Conservation (phyloP, 2,797 vertebrate species). For the Etheostoma perlongum region DNA sequence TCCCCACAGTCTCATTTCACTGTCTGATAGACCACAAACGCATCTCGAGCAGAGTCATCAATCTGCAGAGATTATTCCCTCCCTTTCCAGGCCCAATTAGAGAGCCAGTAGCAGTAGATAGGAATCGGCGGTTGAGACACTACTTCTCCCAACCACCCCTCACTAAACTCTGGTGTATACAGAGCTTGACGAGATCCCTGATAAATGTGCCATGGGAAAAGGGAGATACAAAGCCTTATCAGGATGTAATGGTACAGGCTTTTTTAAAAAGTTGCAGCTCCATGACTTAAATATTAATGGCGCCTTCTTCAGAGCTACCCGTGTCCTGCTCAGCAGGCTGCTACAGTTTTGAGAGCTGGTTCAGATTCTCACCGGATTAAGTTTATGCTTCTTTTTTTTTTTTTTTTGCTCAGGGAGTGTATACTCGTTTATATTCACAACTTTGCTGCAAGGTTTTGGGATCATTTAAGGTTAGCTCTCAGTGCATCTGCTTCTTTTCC, state of each 20-base stretch:
- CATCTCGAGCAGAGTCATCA: constrained; percentile 80
- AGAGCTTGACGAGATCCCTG: constrained; percentile 72
- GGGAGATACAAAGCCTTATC: constrained; percentile 77
- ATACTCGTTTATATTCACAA: constrained; percentile 31
- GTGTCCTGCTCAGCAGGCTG: constrained; percentile 67
- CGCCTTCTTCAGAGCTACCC: constrained; percentile 56
- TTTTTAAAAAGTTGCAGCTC: constrained; percentile 68
- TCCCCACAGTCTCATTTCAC: constrained; percentile 84
- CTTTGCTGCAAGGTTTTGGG: constrained; percentile 53
- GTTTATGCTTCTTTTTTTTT: constrained; percentile 7
- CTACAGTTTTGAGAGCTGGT: constrained; percentile 58
- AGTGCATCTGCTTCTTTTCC: constrained; percentile 30
- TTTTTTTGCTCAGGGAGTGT: constrained; percentile 44
- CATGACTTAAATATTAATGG: constrained; percentile 79
- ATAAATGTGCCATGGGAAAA: constrained; percentile 78
- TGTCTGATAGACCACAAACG: constrained; percentile 87
- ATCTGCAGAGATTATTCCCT: constrained; percentile 80
- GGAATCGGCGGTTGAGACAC: constrained; percentile 73
- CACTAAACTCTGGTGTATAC: constrained; percentile 67
- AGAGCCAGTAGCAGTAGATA: constrained; percentile 72
- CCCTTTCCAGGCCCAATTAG: constrained; percentile 80
- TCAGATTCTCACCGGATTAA: constrained; percentile 59
- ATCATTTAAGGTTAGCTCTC: constrained; percentile 60
- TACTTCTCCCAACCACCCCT: constrained; percentile 61
- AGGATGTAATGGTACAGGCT: constrained; percentile 75